These are phyloP conservation scores for Decapterus maruadsi DNA, from an alignment of 2,797 vertebrate species.

Conservation along the genomic window DNA sequence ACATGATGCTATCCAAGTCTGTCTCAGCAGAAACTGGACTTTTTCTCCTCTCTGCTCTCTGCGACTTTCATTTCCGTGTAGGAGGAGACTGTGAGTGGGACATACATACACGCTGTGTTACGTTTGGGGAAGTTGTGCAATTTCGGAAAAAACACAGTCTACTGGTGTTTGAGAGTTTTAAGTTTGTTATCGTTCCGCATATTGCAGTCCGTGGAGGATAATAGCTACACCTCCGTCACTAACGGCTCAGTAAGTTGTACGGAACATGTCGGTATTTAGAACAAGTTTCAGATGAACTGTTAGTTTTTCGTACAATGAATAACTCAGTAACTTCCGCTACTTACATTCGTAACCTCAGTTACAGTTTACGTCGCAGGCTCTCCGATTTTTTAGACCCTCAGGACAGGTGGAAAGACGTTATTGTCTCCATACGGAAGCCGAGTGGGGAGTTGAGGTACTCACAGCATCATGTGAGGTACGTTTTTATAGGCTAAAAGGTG, in stretches of 20 bases:
- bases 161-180: neutral
- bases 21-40: fast-evolving
- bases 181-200: neutral
- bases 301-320: slow-evolving; percentile 77
- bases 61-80: slow-evolving; percentile 49
- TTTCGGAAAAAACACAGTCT: slow-evolving; percentile 62
- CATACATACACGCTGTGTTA: slow-evolving; percentile 4
- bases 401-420: slow-evolving; percentile 91
- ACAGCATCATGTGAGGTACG: slow-evolving; percentile 92
- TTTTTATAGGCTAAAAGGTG: no score
- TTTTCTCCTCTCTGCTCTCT: fast-evolving
- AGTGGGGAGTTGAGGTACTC: slow-evolving; percentile 89
- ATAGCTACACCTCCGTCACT: neutral
- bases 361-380: slow-evolving; percentile 82
- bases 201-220: fast-evolving
- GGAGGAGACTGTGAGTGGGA: slow-evolving; percentile 43
- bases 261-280: neutral
- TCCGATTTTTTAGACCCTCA: slow-evolving; percentile 92
- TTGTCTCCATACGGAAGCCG: slow-evolving; percentile 85
- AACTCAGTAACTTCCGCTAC: slow-evolving; percentile 85
- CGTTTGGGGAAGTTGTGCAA: slow-evolving; percentile 84
- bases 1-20: no score
- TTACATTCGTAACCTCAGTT: slow-evolving; percentile 87
- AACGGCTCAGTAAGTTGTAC: fast-evolving
- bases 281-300: neutral